These are phyloP conservation scores for Limonius californicus DNA, from an alignment of 1,140 invertebrate species.

Conservation along the genomic window DNA sequence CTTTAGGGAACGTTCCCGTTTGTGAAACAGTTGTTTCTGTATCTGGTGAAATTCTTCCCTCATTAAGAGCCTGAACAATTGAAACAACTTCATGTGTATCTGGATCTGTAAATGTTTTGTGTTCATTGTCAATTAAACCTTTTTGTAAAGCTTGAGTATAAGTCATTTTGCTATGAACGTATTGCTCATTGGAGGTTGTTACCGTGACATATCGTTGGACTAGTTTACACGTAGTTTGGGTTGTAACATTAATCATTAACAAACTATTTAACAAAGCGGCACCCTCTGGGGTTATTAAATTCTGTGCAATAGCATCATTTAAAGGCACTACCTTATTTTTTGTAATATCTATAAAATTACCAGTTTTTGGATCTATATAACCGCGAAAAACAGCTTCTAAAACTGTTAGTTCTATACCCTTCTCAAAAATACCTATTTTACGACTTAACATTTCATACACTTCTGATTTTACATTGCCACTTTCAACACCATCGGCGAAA, in stretches of 20 bases:
- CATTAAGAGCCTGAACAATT: conserved; percentile 77
- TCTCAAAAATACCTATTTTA: conserved; percentile 74
- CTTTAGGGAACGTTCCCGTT: conserved; percentile 23
- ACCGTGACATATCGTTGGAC: conserved; percentile 75
- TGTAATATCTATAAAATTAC: conserved; percentile 75
- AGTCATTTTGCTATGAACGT: conserved; percentile 61
- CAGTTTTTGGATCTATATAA: conserved; percentile 80
- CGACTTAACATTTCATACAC: conserved; percentile 80
- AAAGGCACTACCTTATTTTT: conserved; percentile 75
- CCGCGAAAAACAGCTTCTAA: conserved; percentile 81
- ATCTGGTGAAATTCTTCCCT: conserved; percentile 63
- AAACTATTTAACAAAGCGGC: conserved; percentile 78
- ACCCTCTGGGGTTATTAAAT: conserved; percentile 80
- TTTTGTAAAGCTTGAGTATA: conserved; percentile 72
- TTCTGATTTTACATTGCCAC: conserved; percentile 66
- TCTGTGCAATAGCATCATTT: conserved; percentile 78
- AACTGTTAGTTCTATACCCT: conserved; percentile 71
- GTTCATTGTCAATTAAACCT: conserved; percentile 76
- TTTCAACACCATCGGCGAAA: conserved; percentile 64
- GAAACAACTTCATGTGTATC: conserved; percentile 69
- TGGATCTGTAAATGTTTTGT: conserved; percentile 76
- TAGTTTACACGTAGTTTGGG: conserved; percentile 78
- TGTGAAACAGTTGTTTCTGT: conserved; percentile 45
- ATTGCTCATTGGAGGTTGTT: conserved; percentile 58
- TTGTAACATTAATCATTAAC: conserved; percentile 78